phyloP scores from a whole-genome alignment of 2,113 vertebrate genomes.

The Macroglossus sobrinus region DNA sequence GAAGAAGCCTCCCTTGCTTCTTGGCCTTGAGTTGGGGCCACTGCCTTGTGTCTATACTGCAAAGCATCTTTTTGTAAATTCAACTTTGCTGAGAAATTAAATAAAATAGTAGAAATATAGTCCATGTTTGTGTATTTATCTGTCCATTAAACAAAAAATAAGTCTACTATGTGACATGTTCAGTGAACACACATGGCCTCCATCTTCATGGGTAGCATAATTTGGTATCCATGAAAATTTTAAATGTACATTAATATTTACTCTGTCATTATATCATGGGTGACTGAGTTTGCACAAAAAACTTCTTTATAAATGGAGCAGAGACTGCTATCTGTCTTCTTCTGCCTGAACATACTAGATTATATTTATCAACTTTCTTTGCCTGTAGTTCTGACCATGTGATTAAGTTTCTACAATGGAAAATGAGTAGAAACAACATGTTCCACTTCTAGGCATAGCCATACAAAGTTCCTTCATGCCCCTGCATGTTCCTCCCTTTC shows the following conservation, averaged over 20 bases:
- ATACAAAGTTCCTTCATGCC: neutral
- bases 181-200: neutral
- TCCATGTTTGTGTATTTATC: neutral
- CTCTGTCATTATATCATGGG: neutral
- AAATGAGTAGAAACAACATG: neutral
- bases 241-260: neutral
- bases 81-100: neutral
- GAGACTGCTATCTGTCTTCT: too few relatives aligned
- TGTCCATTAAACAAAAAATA: neutral
- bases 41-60: neutral
- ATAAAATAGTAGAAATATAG: neutral
- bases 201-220: neutral
- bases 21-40: neutral
- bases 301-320: neutral
- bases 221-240: neutral
- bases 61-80: neutral
- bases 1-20: neutral
- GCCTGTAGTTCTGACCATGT: neutral
- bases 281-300: neutral
- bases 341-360: neutral
- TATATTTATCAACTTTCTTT: neutral
- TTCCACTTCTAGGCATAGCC: neutral
- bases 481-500: neutral
- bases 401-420: neutral
- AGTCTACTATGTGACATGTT: neutral